Evolutionary conservation across 1,140 invertebrate species (phyloP), one percentile per base, ranked within the genome.

Genomic region (Rhagoletis zephyria): DNA sequence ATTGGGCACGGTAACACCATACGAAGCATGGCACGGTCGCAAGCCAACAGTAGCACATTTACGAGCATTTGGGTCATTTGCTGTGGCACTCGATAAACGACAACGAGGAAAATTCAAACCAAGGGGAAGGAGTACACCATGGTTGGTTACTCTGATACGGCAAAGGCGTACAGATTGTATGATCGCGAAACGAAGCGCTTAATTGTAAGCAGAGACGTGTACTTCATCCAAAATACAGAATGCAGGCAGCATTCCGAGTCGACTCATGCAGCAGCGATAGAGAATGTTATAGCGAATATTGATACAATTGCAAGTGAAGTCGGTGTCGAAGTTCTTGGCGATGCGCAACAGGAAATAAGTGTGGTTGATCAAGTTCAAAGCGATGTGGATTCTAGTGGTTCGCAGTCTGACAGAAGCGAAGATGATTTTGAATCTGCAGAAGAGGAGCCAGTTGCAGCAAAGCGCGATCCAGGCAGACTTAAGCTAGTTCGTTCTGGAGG

Each of bases 161-260:
- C 86, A 14, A 87, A 88, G 19, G 88, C 86, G 6, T 88, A 88
- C 51, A 65, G 86, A 4, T 61, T 88, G 51, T 87, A 51, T 81
- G 85, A 88, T 63, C 19, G 16, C 14, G n/a, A 30, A 40, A 64
- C 14, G 3, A 9, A 16, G 5, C 51, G 86, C 40, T 42, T 86
- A 12, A 56, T 86, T 60, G 85, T 67, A 30, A 64, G 48, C 16
- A 5, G 85, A 19, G 87, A 88, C 45, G 85, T 88, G 6, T 65
- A 45, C 12, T 87, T 86, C 59, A 16, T 64, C 12, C 74, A 87
- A 42, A 12, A 45, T 56, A 45, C 45, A 3, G 6, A 59, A 45
- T 59, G 19, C 1, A 48, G 59, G 45, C 30, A 48, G 4, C 3
- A 51, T 14, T n/a, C 56, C 19, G 63, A 59, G 12, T 40, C 45